phyloP scores from a whole-genome alignment of 2,888 invertebrate species.

The Heliconius sara region DNA sequence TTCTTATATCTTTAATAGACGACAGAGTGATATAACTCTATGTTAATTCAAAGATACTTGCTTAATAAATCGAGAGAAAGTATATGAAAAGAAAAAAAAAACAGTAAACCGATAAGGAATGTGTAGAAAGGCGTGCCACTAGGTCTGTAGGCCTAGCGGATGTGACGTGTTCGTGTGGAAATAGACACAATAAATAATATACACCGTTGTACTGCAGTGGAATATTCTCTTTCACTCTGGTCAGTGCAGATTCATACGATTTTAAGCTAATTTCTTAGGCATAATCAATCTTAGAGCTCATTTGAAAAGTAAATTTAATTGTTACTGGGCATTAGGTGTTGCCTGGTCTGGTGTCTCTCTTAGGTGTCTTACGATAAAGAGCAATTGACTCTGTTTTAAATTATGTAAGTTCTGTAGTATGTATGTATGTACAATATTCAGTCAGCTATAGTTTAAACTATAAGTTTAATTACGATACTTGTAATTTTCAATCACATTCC shows the following conservation, averaged over 20 bases:
- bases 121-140: conserved; percentile 17
- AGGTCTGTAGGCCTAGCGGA: conserved; percentile 18
- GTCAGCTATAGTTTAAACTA: no score
- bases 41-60: not conserved
- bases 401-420: no score
- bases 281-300: no score
- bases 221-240: not conserved
- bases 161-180: not conserved
- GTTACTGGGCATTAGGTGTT: no score
- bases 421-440: no score
- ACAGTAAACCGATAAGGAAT: not conserved
- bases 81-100: not conserved
- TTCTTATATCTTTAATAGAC: not conserved
- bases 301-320: no score
- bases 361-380: no score
- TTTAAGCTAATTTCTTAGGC: not conserved
- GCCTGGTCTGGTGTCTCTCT: no score
- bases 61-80: not conserved
- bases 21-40: not conserved
- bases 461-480: no score
- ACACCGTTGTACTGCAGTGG: not conserved
- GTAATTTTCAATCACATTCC: no score
- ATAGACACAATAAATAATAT: not conserved
- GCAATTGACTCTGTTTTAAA: not conserved
- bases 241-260: not conserved